These are phyloP conservation scores for Dryomyza anilis DNA, from an alignment of 2,888 invertebrate species.

Conservation along the genomic window DNA sequence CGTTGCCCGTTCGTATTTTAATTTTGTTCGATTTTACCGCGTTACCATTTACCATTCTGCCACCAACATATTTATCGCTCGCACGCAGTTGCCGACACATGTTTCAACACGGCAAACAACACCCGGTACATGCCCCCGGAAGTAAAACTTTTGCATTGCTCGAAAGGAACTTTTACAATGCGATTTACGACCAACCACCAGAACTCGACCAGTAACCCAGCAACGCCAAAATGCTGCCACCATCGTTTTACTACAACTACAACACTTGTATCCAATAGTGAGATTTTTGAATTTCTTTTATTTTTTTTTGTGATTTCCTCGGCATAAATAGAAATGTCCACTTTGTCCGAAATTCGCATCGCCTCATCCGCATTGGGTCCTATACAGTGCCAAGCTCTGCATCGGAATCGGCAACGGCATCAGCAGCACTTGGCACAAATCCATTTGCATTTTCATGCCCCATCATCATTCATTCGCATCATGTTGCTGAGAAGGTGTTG, in stretches of 20 bases:
- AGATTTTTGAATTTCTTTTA: conserved; percentile 5
- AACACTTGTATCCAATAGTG: conserved; percentile 7
- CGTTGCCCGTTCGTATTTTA: conserved; percentile 8
- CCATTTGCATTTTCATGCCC: conserved; percentile 40
- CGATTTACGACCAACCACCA: conserved; percentile 12
- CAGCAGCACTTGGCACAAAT: conserved; percentile 28
- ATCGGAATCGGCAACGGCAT: background rate
- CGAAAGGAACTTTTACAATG: conserved; percentile 17
- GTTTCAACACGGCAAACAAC: background rate
- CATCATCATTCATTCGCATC: conserved; percentile 39
- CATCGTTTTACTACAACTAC: background rate
- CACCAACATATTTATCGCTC: background rate
- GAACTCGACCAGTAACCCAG: background rate
- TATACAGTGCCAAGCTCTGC: no score
- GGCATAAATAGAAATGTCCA: conserved; percentile 35
- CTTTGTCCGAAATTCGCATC: background rate
- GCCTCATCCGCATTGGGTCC: no score
- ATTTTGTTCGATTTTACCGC: conserved; percentile 12
- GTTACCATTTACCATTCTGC: no score
- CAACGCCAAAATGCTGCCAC: no score
- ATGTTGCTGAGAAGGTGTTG: conserved; percentile 6
- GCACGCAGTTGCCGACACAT: conserved; percentile 7
- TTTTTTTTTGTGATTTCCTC: background rate
- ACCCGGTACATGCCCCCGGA: background rate
- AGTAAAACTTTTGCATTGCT: conserved; percentile 1